phyloP scores from a whole-genome alignment of 2,113 vertebrate species.

The Agelaius phoeniceus region DNA sequence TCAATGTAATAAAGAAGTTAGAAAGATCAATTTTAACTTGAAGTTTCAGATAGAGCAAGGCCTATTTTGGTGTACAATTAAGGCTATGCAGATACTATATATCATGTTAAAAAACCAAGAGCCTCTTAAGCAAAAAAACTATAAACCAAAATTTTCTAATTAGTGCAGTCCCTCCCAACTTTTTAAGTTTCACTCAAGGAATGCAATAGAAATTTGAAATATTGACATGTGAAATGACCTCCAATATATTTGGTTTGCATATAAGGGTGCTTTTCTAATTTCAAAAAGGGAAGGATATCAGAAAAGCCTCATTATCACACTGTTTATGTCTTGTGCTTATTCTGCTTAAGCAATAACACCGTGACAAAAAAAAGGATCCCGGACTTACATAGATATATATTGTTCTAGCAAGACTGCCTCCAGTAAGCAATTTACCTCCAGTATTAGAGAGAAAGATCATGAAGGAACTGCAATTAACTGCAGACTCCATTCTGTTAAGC shows the following conservation, averaged over 20 bases:
- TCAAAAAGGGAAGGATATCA: background rate
- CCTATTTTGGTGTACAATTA: background rate
- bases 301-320: background rate
- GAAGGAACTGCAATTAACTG: background rate
- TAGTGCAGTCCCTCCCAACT: background rate
- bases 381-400: background rate
- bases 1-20: background rate
- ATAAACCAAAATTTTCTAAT: background rate
- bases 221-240: background rate
- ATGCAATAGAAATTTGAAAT: background rate
- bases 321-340: background rate
- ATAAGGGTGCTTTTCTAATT: background rate
- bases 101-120: background rate
- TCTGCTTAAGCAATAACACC: background rate
- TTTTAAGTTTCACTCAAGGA: background rate
- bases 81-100: background rate
- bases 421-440: background rate
- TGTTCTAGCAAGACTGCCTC: background rate
- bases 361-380: background rate
- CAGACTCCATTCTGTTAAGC: background rate
- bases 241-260: background rate
- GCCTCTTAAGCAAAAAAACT: background rate
- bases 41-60: background rate
- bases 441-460: background rate
- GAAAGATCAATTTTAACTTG: background rate